phyloP scores from a whole-genome alignment of 2,888 invertebrate species.

The Cataglyphis albicans region DNA sequence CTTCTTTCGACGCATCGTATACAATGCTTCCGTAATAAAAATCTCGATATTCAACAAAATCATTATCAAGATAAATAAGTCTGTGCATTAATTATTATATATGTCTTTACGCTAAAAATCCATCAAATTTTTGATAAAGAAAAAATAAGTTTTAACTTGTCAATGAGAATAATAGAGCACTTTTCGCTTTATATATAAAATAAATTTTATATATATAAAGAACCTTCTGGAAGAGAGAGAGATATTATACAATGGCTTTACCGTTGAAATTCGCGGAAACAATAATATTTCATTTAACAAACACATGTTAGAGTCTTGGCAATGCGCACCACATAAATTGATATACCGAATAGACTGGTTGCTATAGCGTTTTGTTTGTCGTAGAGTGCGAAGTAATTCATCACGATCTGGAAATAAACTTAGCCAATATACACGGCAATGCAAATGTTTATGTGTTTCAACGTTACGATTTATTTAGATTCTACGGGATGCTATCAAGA shows the following conservation, averaged over 20 bases:
- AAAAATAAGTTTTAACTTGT: background rate
- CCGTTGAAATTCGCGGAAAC: slow-evolving; percentile 26
- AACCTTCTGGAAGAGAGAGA: background rate
- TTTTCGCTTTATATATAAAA: background rate
- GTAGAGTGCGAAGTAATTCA: slow-evolving; percentile 21
- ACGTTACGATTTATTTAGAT: background rate
- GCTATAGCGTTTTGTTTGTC: slow-evolving; percentile 18
- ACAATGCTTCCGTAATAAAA: background rate
- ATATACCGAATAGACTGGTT: background rate
- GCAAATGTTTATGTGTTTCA: background rate
- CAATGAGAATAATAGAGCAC: background rate
- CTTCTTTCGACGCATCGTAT: slow-evolving; percentile 47
- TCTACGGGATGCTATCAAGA: background rate
- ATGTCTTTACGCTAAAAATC: background rate
- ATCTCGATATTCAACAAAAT: background rate
- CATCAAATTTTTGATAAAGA: background rate
- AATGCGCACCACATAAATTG: slow-evolving; percentile 14
- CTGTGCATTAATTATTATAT: background rate
- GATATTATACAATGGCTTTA: background rate
- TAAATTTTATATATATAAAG: background rate
- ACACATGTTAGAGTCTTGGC: slow-evolving; percentile 13
- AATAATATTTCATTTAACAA: slow-evolving; percentile 1
- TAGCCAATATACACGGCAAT: background rate
- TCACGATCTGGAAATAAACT: slow-evolving; percentile 14
- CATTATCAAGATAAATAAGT: background rate